Evolutionary conservation across 2,888 invertebrate genomes (phyloP).

Genomic region (Dynastes grantii): DNA sequence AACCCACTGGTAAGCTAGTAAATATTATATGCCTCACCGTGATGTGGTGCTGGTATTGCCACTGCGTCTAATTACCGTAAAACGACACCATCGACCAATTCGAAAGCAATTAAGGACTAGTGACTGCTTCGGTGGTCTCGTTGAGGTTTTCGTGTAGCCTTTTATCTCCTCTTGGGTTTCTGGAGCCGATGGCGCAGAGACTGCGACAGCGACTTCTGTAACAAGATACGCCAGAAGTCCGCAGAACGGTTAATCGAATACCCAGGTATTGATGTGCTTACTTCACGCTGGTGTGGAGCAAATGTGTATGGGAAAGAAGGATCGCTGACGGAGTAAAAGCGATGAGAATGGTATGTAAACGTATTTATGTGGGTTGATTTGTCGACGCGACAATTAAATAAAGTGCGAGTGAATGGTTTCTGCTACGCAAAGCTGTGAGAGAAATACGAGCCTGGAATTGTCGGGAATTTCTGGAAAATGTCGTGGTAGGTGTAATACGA

Average conservation of each 20-base stretch:
- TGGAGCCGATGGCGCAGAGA: neutral
- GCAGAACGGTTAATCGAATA: neutral
- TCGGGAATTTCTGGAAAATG: neutral
- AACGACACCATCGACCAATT: constrained; percentile 41
- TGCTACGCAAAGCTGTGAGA: neutral
- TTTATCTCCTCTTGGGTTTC: constrained; percentile 38
- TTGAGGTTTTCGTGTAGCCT: constrained; percentile 28
- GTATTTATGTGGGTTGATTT: constrained; percentile 4
- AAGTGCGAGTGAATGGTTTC: constrained; percentile 1
- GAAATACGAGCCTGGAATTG: neutral
- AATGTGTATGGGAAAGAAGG: constrained; percentile 3
- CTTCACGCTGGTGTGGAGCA: neutral
- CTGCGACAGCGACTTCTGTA: constrained; percentile 21
- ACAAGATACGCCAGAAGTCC: constrained; percentile 18
- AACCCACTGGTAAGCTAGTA: neutral
- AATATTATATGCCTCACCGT: neutral
- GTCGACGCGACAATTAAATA: constrained; percentile 5
- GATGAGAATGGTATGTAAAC: neutral
- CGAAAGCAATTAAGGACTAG: constrained; percentile 46
- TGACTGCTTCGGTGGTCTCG: constrained; percentile 46
- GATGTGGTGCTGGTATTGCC: constrained; percentile 22
- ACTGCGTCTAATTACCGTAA: constrained; percentile 43
- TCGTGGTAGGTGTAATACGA: neutral
- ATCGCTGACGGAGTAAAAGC: constrained; percentile 9
- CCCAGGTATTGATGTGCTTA: neutral